Evolutionary conservation across 2,888 invertebrate species (phyloP).

Genomic region (Rhorus exstirpatorius): DNA sequence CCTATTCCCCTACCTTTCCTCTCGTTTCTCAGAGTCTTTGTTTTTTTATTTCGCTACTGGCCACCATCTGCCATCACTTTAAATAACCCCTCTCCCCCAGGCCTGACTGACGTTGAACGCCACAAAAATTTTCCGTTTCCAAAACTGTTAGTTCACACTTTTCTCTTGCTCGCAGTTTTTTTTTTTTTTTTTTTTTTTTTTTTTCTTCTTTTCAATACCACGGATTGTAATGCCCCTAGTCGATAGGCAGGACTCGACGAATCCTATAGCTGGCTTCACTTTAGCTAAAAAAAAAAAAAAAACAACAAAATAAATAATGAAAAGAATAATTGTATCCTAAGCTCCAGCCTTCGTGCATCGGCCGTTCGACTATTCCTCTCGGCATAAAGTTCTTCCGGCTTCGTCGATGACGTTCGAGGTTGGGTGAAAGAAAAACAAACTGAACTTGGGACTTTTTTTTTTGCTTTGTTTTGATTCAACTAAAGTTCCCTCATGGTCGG

Average conservation of each 20-base stretch:
- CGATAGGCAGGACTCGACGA: slow-evolving; percentile 85
- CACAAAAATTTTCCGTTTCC: slow-evolving; percentile 10
- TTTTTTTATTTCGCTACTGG: slow-evolving; percentile 79
- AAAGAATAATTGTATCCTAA: slow-evolving; percentile 45
- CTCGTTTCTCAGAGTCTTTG: slow-evolving; percentile 74
- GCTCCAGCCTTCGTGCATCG: slow-evolving; percentile 2
- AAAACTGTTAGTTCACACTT: background rate
- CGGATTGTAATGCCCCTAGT: slow-evolving; percentile 83
- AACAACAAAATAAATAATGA: slow-evolving; percentile 60
- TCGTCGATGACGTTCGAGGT: background rate
- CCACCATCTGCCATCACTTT: slow-evolving; percentile 44
- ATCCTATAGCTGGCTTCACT: slow-evolving; percentile 84
- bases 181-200: too few relatives aligned
- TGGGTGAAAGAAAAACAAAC: background rate
- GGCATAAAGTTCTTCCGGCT: background rate
- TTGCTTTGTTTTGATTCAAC: background rate
- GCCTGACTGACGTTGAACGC: too few relatives aligned
- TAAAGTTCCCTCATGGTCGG: background rate
- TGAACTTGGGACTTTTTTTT: background rate
- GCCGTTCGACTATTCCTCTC: too few relatives aligned
- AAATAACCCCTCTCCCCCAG: background rate
- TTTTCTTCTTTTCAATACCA: slow-evolving; percentile 1
- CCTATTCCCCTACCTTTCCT: slow-evolving; percentile 56
- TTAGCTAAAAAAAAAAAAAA: slow-evolving; percentile 56
- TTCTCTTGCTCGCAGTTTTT: too few relatives aligned